Base-by-base conservation (phyloP, 2,888 invertebrate species). In the Hydriomena furcata region DNA sequence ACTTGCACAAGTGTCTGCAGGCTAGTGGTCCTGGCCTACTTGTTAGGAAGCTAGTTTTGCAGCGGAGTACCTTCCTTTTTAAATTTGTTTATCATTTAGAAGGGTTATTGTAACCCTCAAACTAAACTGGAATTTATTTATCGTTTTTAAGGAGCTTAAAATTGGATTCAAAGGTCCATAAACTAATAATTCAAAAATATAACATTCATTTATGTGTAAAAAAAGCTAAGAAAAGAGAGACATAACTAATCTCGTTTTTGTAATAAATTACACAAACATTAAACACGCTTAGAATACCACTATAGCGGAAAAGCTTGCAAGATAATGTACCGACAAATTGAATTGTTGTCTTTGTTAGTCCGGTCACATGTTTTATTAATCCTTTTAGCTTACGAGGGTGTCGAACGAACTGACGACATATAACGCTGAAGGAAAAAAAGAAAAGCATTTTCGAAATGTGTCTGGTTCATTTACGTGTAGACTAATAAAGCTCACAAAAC, bases 1-100 rank as follows among this genome's bases (percentile, higher is more conserved):
- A 68, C 56, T 43, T 64, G 53, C 61, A 60, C 49, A 45, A 42
- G 36, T 34, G 31, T 31, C 36, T 34, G 11, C 32, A 7, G 23
- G 10, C n/a, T 13, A 25, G 40, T 28, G 23, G 2, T 3, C 28
- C 13, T 34, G 37, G 36, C 43, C 43, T 43, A 49, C 37, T 49
- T 49, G 27, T 8, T 37, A 23, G 6, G 10, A 25, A 44, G 17
- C 25, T 12, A 23, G 30, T 27, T 32, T 32, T 25, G 37, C 23
- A 45, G 30, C 13, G 10, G 1, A 11, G 1, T 12, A n/a, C n/a
- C n/a, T n/a, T n/a, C n/a, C n/a, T 17, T 17, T 17, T 3, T 17
- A 4, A 17, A 17, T 17, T 17, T 17, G 17, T 17, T 17, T 3
- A 4, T 3, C 4, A 17, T 17, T 17, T 17, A 17, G 17, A n/a